phyloP scores from a whole-genome alignment of 2,888 invertebrate species.

The Cantharis lateralis region DNA sequence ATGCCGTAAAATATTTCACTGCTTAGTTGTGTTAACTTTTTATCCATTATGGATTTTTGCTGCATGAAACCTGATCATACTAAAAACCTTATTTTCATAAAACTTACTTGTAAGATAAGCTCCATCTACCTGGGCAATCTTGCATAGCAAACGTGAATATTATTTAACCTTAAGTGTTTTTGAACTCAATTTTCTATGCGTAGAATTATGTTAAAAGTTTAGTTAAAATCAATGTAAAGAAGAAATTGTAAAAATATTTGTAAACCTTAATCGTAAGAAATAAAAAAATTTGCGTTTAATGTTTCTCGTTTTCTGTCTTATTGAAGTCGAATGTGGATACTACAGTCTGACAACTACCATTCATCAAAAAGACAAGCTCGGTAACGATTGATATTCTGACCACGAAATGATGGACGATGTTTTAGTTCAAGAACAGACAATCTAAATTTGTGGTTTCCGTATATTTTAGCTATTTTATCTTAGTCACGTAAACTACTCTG shows the following conservation, averaged over 20 bases:
- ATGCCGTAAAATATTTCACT: not conserved
- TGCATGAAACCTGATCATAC: not conserved
- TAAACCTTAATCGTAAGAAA: not conserved
- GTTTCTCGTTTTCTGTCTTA: constrained; percentile 2
- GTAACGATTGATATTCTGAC: constrained; percentile 4
- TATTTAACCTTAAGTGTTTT: not conserved
- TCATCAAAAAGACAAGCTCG: not conserved
- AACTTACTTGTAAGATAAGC: not conserved
- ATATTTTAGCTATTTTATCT: constrained; percentile 4
- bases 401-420: constrained; percentile 3
- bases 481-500: not conserved
- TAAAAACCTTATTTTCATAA: not conserved
- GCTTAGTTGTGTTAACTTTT: not conserved
- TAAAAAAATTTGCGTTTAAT: constrained; percentile 3
- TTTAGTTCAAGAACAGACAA: constrained; percentile 2
- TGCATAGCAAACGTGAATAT: not conserved
- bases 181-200: not conserved
- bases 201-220: not conserved
- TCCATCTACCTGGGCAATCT: not conserved
- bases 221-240: not conserved
- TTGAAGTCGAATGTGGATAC: not conserved
- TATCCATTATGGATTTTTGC: not conserved
- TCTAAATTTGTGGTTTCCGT: constrained; percentile 4
- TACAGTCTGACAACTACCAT: not conserved
- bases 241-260: not conserved